A percentile compares a stretch with the other conserved stretches of the same genome.
These are phyloP conservation scores for Siniperca knerii DNA, from an alignment of 2,113 vertebrate species.

Conservation along the genomic window DNA sequence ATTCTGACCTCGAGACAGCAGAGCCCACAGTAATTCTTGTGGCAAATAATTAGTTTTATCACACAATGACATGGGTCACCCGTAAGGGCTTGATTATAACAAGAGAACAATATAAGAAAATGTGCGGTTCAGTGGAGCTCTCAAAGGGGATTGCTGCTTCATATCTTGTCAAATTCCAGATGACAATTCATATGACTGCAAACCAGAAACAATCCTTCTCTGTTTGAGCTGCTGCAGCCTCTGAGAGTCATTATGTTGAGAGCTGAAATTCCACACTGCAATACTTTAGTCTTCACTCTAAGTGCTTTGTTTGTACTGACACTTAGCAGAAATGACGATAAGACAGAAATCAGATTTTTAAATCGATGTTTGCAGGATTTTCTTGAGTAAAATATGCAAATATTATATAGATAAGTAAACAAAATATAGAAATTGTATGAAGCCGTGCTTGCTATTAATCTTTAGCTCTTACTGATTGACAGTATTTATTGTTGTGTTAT, in stretches of 20 bases:
- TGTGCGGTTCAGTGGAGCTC: slow-evolving; percentile 76
- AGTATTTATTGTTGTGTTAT: slow-evolving; percentile 72
- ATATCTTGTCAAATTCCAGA: slow-evolving; percentile 84
- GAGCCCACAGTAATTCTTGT: slow-evolving; percentile 73
- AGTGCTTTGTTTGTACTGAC: slow-evolving; percentile 77
- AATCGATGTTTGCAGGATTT: slow-evolving; percentile 51
- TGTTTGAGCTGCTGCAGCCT: slow-evolving; percentile 73
- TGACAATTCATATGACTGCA: slow-evolving; percentile 84
- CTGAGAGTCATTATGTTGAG: slow-evolving; percentile 76
- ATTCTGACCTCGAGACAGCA: slow-evolving; percentile 71
- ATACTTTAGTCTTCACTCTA: slow-evolving; percentile 66
- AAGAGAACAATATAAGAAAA: slow-evolving; percentile 80
- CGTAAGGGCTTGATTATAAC: slow-evolving; percentile 77
- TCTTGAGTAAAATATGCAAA: slow-evolving; percentile 35
- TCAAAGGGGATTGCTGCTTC: slow-evolving; percentile 82
- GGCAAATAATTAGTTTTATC: slow-evolving; percentile 85
- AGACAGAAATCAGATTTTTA: slow-evolving; percentile 62
- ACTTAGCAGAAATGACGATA: slow-evolving; percentile 65
- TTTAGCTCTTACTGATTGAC: slow-evolving; percentile 66
- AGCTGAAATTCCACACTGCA: slow-evolving; percentile 76
- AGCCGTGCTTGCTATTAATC: slow-evolving; percentile 59
- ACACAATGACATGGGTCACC: slow-evolving; percentile 82
- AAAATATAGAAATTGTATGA: slow-evolving; percentile 39
- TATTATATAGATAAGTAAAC: slow-evolving; percentile 26
- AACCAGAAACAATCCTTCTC: slow-evolving; percentile 80